A percentile compares a stretch with the other conserved stretches of the same genome.
These are phyloP conservation scores for Andrena praecox DNA, from an alignment of 2,888 invertebrate species.

Conservation along the genomic window DNA sequence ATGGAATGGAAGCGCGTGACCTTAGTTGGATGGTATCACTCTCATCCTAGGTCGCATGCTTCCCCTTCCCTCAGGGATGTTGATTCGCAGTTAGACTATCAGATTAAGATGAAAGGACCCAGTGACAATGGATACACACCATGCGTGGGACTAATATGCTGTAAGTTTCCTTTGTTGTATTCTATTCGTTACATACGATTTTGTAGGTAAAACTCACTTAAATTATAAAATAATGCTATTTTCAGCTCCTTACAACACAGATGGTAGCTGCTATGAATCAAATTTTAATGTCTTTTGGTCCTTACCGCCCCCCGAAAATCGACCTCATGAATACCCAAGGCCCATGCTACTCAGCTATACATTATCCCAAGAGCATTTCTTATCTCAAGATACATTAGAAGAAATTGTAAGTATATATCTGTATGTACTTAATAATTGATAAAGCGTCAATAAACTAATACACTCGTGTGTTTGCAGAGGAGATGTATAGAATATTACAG, in stretches of 20 bases:
- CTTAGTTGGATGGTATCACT: constrained; percentile 98
- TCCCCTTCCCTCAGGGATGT: constrained; percentile 95
- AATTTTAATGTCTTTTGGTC: constrained; percentile 96
- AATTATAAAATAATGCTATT: background rate
- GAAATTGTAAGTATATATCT: constrained; percentile 88
- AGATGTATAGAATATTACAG: constrained; percentile 94
- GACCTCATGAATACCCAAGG: constrained; percentile 96
- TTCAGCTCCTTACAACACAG: constrained; percentile 92
- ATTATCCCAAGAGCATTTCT: constrained; percentile 92
- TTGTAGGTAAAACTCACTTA: background rate
- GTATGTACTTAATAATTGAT: constrained; percentile 19
- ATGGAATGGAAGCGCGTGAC: constrained; percentile 93
- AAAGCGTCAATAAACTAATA: background rate
- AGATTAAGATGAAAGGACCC: constrained; percentile 96
- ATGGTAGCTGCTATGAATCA: constrained; percentile 92
- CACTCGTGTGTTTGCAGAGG: constrained; percentile 85
- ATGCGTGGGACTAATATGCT: constrained; percentile 96
- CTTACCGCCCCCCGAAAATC: constrained; percentile 96
- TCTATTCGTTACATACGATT: background rate
- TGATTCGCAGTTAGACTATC: constrained; percentile 97
- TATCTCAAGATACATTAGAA: constrained; percentile 92
- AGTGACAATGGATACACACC: constrained; percentile 97
- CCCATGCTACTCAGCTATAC: constrained; percentile 96
- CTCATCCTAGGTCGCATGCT: constrained; percentile 95
- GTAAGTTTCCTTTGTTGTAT: constrained; percentile 87